Evolutionary conservation across 2,797 vertebrate species (phyloP).

Genomic region (Diceros bicornis): DNA sequence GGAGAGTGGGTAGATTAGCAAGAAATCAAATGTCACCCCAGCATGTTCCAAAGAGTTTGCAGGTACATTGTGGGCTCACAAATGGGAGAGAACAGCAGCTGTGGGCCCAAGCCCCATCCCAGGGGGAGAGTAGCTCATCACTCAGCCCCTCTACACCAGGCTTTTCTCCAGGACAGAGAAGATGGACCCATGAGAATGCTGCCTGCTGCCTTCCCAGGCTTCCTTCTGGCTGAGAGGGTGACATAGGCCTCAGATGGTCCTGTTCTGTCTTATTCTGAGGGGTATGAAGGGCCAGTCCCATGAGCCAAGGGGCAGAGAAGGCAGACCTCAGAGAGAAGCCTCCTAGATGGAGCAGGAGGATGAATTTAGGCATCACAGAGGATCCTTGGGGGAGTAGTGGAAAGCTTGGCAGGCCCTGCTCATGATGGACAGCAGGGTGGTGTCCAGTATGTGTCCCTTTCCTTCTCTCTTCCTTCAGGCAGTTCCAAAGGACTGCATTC

Average conservation of each 20-base stretch:
- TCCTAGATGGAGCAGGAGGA: not conserved
- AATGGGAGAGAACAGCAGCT: not conserved
- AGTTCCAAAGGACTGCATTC: not conserved
- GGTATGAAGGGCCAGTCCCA: not conserved
- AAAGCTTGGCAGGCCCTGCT: not conserved
- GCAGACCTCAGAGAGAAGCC: not conserved
- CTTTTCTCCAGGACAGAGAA: not conserved
- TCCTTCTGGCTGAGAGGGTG: not conserved
- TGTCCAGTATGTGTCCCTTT: fast-evolving
- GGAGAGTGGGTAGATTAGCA: not conserved
- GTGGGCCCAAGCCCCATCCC: not conserved
- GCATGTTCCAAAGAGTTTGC: not conserved
- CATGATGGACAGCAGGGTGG: fast-evolving
- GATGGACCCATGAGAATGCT: not conserved
- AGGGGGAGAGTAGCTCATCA: not conserved
- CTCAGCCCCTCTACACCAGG: not conserved
- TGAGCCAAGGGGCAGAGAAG: not conserved
- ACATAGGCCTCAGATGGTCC: not conserved
- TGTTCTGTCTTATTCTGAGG: not conserved
- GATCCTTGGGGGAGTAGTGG: fast-evolving
- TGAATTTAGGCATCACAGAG: not conserved
- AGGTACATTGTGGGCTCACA: not conserved
- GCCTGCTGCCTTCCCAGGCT: not conserved
- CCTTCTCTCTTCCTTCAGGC: not conserved
- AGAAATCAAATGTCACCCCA: not conserved